These are phyloP conservation scores for Mustela lutreola DNA, from an alignment of 2,113 vertebrate genomes.

Conservation along the genomic window DNA sequence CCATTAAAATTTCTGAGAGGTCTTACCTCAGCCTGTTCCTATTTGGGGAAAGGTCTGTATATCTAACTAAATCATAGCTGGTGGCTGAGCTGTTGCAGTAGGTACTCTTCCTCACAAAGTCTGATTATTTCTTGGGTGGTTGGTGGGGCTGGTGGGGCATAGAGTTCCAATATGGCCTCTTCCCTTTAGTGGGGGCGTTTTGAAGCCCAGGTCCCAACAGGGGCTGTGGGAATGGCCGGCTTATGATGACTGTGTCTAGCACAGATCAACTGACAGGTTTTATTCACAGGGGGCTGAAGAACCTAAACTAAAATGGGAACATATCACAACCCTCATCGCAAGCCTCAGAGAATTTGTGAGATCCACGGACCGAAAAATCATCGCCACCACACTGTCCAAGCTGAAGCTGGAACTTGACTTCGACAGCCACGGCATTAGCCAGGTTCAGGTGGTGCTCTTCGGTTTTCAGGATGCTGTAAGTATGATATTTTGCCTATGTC, in stretches of 20 bases:
- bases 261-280: neutral
- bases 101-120: neutral
- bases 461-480: conserved; percentile 98
- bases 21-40: neutral
- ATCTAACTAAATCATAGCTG: neutral
- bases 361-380: conserved; percentile 97
- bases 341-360: conserved; percentile 96
- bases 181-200: neutral
- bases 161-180: neutral
- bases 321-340: conserved; percentile 94
- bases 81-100: neutral
- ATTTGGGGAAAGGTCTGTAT: neutral
- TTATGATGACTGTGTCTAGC: accelerated
- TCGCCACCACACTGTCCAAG: conserved; percentile 95
- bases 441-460: conserved; percentile 97
- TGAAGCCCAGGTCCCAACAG: neutral
- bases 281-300: conserved; percentile 92
- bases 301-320: conserved; percentile 94
- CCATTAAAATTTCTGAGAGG: neutral
- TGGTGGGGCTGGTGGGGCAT: neutral
- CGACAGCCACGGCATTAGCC: conserved; percentile 97
- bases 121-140: neutral
- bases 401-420: conserved; percentile 98
- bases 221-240: neutral
- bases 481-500: conserved; percentile 50